A percentile compares a stretch with the other conserved stretches of the same genome.
phyloP scores from a whole-genome alignment of 2,888 invertebrate genomes.

The Mythimna ferrago region DNA sequence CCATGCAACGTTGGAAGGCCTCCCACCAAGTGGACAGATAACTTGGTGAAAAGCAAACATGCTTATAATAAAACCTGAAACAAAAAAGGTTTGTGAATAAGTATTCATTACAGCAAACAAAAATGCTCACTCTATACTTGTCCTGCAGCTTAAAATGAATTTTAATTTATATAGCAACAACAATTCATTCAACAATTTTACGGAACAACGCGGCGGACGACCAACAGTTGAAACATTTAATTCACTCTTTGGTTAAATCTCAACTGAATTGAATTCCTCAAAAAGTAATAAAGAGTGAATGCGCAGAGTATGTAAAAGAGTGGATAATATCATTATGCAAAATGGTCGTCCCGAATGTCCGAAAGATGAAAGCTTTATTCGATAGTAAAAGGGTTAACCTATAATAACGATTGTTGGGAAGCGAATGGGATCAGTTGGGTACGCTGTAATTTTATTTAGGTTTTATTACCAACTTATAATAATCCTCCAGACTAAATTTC shows the following conservation, averaged over 20 bases:
- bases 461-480: conserved; percentile 23
- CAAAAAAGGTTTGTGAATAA: neutral
- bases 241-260: conserved; percentile 43
- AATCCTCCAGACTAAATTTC: neutral
- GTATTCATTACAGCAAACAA: neutral
- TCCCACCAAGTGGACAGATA: too few species aligned
- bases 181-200: conserved; percentile 27
- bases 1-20: too few species aligned
- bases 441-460: conserved; percentile 59
- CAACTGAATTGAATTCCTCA: conserved; percentile 51
- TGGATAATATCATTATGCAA: conserved; percentile 80
- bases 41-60: too few species aligned
- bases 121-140: neutral
- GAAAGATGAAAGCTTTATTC: conserved; percentile 84
- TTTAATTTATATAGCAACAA: conserved; percentile 33
- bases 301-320: conserved; percentile 63
- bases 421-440: conserved; percentile 75
- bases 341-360: conserved; percentile 76
- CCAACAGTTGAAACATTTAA: conserved; percentile 31
- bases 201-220: conserved; percentile 19
- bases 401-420: conserved; percentile 79
- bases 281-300: conserved; percentile 56
- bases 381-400: conserved; percentile 84
- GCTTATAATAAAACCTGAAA: neutral
- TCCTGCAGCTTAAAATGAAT: conserved; percentile 17